These are phyloP conservation scores for Dicerorhinus sumatrensis DNA, from an alignment of 2,113 vertebrate genomes.

Conservation along the genomic window DNA sequence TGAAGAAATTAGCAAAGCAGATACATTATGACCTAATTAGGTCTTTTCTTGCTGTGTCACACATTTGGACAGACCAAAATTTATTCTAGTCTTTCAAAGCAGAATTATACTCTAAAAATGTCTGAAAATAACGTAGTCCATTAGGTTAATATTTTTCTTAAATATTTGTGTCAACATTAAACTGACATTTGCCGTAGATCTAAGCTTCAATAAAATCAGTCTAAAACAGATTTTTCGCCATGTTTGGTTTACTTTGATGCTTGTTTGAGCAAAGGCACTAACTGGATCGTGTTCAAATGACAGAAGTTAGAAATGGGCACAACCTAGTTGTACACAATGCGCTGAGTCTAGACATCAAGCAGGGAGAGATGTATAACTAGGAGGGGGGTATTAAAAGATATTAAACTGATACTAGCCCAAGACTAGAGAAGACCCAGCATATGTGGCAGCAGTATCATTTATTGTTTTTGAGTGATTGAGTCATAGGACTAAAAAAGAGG, in stretches of 20 bases:
- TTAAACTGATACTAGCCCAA: not conserved
- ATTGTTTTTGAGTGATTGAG: not conserved
- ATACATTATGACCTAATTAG: not conserved
- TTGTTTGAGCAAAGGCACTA: not conserved
- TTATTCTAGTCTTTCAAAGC: not conserved
- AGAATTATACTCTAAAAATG: not conserved
- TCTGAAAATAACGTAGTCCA: not conserved
- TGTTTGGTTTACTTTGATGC: not conserved
- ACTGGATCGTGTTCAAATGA: slow-evolving; percentile 9
- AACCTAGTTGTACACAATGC: not conserved
- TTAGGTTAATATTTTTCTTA: not conserved
- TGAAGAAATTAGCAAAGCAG: not conserved
- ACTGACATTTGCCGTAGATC: not conserved
- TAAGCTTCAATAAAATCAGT: not conserved
- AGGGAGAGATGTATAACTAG: not conserved
- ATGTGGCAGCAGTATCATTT: not conserved
- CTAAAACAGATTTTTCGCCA: not conserved
- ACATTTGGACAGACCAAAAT: not conserved
- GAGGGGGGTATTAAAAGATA: not conserved
- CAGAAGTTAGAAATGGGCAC: not conserved
- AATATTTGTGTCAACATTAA: not conserved
- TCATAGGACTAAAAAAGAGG: not conserved
- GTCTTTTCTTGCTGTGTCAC: not conserved
- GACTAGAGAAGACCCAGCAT: not conserved
- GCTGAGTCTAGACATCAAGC: not conserved